A percentile compares a stretch with the other conserved stretches of the same genome.
Evolutionary conservation across 2,888 invertebrate species (phyloP).

Genomic region (Sympetrum striolatum): DNA sequence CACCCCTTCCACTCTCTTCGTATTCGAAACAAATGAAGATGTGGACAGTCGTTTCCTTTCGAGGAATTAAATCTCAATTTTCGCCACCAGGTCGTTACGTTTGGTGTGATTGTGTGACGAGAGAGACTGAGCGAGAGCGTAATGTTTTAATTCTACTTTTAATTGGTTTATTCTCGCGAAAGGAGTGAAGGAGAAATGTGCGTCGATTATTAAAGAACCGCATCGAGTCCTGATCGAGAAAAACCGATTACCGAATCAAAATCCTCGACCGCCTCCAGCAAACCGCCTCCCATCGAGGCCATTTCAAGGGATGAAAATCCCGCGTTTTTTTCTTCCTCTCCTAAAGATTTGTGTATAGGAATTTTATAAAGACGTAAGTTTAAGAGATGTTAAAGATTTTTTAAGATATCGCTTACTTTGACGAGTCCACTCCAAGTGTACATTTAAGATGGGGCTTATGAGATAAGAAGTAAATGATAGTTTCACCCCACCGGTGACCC

Average conservation of each 20-base stretch:
- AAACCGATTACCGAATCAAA: not conserved
- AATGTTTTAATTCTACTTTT: not conserved
- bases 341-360: constrained; percentile 14
- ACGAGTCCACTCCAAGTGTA: not conserved
- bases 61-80: not conserved
- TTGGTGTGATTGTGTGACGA: not conserved
- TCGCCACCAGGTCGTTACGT: not conserved
- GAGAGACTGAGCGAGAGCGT: not conserved
- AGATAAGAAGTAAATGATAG: not conserved
- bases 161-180: not conserved
- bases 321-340: not conserved
- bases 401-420: constrained; percentile 11
- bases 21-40: not conserved
- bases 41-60: not conserved
- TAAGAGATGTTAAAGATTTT: constrained; percentile 13
- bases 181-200: not conserved
- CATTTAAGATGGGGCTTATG: not conserved
- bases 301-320: not conserved
- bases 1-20: not conserved
- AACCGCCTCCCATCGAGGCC: too few relatives aligned
- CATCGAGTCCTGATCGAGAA: not conserved
- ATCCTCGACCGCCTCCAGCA: too few relatives aligned
- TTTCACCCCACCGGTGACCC: not conserved
- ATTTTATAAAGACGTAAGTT: not conserved
- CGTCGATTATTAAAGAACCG: not conserved